phyloP scores from a whole-genome alignment of 2,113 vertebrate genomes.

The Indicator indicator region DNA sequence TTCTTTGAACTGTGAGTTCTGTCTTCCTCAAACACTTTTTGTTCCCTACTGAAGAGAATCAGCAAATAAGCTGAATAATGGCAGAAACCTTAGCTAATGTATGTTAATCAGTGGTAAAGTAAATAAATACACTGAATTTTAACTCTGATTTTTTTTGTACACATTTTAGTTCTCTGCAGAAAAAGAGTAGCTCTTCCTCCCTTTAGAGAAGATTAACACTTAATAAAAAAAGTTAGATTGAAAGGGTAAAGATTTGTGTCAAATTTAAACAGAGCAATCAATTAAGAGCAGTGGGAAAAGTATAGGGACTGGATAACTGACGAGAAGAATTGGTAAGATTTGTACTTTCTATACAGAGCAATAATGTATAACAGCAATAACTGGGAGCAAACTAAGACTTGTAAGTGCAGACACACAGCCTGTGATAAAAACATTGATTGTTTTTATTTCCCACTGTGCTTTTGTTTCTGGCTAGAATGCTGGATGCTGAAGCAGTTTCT shows the following conservation, averaged over 20 bases:
- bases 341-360: neutral
- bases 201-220: neutral
- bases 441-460: too few species aligned
- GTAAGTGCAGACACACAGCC: neutral
- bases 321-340: neutral
- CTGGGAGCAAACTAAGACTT: neutral
- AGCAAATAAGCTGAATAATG: neutral
- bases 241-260: neutral
- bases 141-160: neutral
- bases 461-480: neutral
- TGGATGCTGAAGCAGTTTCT: neutral
- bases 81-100: neutral
- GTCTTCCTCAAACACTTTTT: neutral
- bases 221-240: neutral
- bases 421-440: neutral
- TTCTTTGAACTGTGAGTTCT: neutral
- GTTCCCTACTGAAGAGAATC: neutral
- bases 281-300: neutral
- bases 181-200: neutral
- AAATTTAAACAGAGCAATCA: neutral
- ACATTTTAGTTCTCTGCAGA: slow-evolving; percentile 4
- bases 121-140: neutral
- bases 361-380: neutral
- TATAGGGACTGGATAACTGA: neutral
- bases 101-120: slow-evolving; percentile 17